Evolutionary conservation across 2,888 invertebrate species (phyloP), one percentile per base, ranked within the genome.

Genomic region (Euzetes globulus): DNA sequence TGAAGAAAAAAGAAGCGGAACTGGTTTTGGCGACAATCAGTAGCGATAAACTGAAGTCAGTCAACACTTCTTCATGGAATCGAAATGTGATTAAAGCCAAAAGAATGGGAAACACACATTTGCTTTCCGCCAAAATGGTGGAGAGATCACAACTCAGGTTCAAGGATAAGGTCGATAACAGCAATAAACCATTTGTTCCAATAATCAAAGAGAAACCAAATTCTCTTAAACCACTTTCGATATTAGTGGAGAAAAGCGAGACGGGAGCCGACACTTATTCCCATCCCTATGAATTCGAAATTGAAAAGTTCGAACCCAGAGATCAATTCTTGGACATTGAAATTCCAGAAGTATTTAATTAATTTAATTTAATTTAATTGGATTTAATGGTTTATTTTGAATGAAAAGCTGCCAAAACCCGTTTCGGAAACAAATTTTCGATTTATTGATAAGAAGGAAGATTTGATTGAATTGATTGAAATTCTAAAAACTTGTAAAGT

Each of bases 281-380:
- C 77, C 94, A 97, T 84, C 96, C 97, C 0, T 97, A 96, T 82
- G 88, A 90, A 81, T 86, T 87, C 80, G 96, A 97, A 82, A 82
- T 97, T 73, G 88, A 91, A 58, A 84, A 87, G 78, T 93, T 91
- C 81, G 83, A 85, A 45, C 88, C 89, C 0, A 78, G 82, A 3
- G 29, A 83, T 0, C 79, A 83, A 0, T 86, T 88, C 76, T 81
- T 91, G 50, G 79, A 85, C 27, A 82, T 80, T 27, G 82, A 78
- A 0, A 79, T 79, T 45, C 85, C 81, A 9, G 74, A 80, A 78
- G 82, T 80, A 78, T 63, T 29, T n/a, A 5, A 17, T 29, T 55
- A 3, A 37, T 19, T 68, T 17, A 37, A 41, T 70, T 45, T n/a
- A 45, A 27, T 74, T 33, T 27, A 1, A 9, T 25, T n/a, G n/a